A percentile compares a stretch with the other conserved stretches of the same genome.
These are phyloP conservation scores for Hemibagrus guttatus DNA, from an alignment of 2,797 vertebrate species.

Conservation along the genomic window DNA sequence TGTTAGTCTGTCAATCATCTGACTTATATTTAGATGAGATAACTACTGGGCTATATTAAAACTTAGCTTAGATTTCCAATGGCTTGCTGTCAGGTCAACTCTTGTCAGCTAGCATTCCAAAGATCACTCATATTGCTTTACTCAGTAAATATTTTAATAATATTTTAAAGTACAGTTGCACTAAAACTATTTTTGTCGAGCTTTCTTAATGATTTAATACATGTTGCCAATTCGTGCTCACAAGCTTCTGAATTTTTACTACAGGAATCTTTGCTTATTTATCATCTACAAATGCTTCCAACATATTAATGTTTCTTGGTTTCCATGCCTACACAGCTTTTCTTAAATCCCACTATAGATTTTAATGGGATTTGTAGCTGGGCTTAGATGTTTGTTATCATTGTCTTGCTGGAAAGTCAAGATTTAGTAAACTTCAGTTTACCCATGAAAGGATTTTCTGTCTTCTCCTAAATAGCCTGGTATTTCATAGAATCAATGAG, in stretches of 20 bases:
- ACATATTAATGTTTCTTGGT: background rate
- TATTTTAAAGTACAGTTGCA: background rate
- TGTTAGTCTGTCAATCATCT: background rate
- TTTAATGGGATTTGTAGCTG: background rate
- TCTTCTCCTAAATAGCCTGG: background rate
- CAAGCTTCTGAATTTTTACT: background rate
- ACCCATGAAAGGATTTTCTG: background rate
- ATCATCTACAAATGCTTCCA: background rate
- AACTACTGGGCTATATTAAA: background rate
- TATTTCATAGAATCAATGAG: background rate
- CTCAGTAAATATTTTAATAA: background rate
- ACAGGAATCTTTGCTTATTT: background rate
- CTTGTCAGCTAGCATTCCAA: background rate
- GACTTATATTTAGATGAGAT: background rate
- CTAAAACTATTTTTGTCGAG: background rate
- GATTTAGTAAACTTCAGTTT: background rate
- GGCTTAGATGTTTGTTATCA: background rate
- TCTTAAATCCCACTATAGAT: background rate
- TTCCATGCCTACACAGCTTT: background rate
- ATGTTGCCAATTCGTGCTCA: background rate
- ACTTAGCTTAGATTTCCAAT: background rate
- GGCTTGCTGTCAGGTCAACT: background rate
- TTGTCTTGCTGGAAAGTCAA: background rate
- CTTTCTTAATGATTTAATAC: background rate
- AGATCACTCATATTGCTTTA: background rate